Evolutionary conservation across 2,888 invertebrate species (phyloP), one percentile per base, ranked within the genome.

Genomic region (Trichogramma evanescens): DNA sequence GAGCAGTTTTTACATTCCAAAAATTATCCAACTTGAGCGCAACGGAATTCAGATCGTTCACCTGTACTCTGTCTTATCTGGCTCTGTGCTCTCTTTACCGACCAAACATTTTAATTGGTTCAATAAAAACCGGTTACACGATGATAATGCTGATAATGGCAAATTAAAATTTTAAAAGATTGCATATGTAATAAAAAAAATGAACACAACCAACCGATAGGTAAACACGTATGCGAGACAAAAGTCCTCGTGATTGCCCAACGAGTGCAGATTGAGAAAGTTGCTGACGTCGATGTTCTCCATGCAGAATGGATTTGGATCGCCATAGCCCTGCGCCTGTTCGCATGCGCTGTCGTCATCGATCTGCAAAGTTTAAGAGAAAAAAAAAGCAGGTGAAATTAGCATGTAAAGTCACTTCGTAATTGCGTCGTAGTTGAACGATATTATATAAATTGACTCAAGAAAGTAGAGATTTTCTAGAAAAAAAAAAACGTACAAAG

Each of bases 191-290:
- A 40, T 10, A 56, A 49, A 38, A n/a, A 42, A 13, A 6, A 43
- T 1, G 46, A 26, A 5, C 6, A 55, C 54, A 56, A 56, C 59
- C 3, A 39, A 74, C 76, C 75, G 69, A 78, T 93, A 93, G 0
- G 99, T 99, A 80, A 99, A 97, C 64, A 99, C 95, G 78, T 98
- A 99, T n/a, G 99, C 98, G 65, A 99, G 85, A 77, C 99, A 99
- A 81, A 98, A 99, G 79, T 93, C 93, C 73, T 97, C 93, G 78
- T 99, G 99, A 81, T 99, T 95, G 60, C 92, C 91, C 66, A 97
- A 83, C 8, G 98, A 98, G 79, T 99, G 98, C 50, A 98, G 85
- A 80, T 99, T 99, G 61, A 99, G 84, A 80, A 97, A 99, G 81
- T 99, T 99, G 71, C 95, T 96, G 65, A 99, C 99, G 78, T 99